Evolutionary conservation across 1,140 invertebrate genomes (phyloP).

Genomic region (Diachasma alloeum): DNA sequence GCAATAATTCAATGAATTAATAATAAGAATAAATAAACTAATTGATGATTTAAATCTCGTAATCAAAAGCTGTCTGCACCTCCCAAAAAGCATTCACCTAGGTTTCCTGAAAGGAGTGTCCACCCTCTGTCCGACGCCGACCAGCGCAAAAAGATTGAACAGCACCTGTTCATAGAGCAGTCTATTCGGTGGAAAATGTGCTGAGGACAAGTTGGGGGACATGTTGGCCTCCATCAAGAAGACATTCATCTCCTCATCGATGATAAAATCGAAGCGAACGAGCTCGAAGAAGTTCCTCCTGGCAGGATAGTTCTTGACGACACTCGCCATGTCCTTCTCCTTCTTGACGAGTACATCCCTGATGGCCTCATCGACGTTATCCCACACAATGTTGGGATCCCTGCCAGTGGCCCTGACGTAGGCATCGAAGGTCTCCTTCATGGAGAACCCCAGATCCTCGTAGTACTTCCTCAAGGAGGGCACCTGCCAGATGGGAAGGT

Average conservation of each 20-base stretch:
- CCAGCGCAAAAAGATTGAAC: constrained; percentile 83
- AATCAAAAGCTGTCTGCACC: no score
- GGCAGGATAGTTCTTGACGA: constrained; percentile 60
- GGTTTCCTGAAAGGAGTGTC: constrained; percentile 50
- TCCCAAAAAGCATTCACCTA: no score
- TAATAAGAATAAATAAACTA: no score
- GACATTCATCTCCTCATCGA: constrained; percentile 89
- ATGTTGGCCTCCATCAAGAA: constrained; percentile 97
- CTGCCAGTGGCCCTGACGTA: constrained; percentile 76
- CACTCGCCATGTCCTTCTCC: constrained; percentile 73
- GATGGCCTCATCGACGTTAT: constrained; percentile 82
- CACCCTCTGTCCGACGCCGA: constrained; percentile 75
- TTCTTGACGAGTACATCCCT: constrained; percentile 77
- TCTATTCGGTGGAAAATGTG: constrained; percentile 88
- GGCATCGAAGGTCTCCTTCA: constrained; percentile 88
- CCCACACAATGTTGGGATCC: constrained; percentile 81
- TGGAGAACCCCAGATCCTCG: constrained; percentile 79
- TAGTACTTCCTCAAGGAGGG: constrained; percentile 84
- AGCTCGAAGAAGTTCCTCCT: constrained; percentile 90
- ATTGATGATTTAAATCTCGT: no score
- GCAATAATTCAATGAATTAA: no score
- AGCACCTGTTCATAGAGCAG: constrained; percentile 93
- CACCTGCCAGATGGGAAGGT: constrained; percentile 93
- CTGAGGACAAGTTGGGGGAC: constrained; percentile 96
- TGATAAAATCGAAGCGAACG: constrained; percentile 91